Conservation (phyloP, 2,888 invertebrate species). For the Ectobius pallidus region DNA sequence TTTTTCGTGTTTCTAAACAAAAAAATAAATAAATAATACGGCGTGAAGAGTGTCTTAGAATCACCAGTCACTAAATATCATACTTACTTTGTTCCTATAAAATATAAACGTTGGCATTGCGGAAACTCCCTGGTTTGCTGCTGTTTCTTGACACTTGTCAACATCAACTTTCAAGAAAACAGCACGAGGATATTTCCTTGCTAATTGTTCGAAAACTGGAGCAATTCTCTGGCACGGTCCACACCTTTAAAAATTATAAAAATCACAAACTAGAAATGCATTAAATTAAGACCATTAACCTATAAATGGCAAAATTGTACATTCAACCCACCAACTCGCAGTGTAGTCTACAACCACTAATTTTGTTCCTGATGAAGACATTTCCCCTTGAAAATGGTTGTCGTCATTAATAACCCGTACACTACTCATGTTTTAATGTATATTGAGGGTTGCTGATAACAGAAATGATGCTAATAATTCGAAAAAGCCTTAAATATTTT, state of each 20-base stretch:
- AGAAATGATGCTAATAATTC: no score
- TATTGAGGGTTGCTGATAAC: no score
- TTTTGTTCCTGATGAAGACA: slow-evolving; percentile 83
- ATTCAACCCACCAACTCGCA: slow-evolving; percentile 79
- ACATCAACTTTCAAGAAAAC: slow-evolving; percentile 95
- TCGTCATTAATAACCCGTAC: slow-evolving; percentile 75
- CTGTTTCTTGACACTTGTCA: slow-evolving; percentile 89
- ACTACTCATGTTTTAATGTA: slow-evolving; percentile 31
- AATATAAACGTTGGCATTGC: slow-evolving; percentile 99
- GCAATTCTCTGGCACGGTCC: slow-evolving; percentile 95
- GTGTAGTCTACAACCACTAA: slow-evolving; percentile 95
- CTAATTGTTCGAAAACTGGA: slow-evolving; percentile 88
- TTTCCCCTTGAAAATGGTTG: slow-evolving; percentile 82
- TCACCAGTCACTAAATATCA: no score
- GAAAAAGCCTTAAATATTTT: neutral
- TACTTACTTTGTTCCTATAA: slow-evolving; percentile 76
- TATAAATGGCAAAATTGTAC: slow-evolving; percentile 35
- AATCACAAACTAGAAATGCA: neutral
- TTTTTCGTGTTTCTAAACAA: no score
- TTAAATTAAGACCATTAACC: slow-evolving; percentile 35
- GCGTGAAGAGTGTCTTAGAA: no score
- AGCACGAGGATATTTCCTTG: slow-evolving; percentile 85
- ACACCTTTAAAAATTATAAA: slow-evolving; percentile 72
- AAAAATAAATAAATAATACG: no score
- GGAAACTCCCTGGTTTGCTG: slow-evolving; percentile 84